Evolutionary conservation across 2,888 invertebrate species (phyloP).

Genomic region (Polyploca ridens): DNA sequence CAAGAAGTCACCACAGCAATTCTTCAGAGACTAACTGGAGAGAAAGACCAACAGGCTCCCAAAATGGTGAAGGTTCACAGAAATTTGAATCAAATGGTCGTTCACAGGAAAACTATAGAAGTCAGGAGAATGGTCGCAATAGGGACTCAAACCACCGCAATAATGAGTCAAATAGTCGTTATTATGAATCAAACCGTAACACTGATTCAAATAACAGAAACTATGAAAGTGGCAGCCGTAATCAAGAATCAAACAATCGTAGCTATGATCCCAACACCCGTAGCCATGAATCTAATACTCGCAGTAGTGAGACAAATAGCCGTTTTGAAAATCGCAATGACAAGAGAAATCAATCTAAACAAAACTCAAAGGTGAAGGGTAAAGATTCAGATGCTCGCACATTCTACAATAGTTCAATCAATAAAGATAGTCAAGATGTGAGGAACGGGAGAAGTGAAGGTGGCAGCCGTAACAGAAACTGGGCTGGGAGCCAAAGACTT

Average conservation of each 20-base stretch:
- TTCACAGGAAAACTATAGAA: constrained; percentile 46
- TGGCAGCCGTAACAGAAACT: constrained; percentile 57
- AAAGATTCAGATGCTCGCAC: constrained; percentile 70
- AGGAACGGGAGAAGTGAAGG: constrained; percentile 63
- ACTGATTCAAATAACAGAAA: constrained; percentile 37
- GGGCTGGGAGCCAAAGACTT: constrained; percentile 67
- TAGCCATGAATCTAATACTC: constrained; percentile 29
- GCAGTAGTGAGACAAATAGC: constrained; percentile 30
- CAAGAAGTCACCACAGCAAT: constrained; percentile 45
- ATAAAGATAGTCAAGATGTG: constrained; percentile 66
- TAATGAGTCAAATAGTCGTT: constrained; percentile 36
- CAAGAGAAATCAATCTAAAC: constrained; percentile 61
- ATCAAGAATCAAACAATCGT: constrained; percentile 29
- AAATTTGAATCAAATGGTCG: constrained; percentile 34
- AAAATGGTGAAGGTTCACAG: constrained; percentile 38
- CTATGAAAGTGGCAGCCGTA: constrained; percentile 34
- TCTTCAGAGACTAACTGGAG: constrained; percentile 71
- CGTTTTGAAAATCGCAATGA: constrained; percentile 36
- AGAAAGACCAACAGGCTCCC: constrained; percentile 58
- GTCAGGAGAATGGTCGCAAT: constrained; percentile 34
- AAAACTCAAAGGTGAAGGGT: constrained; percentile 59
- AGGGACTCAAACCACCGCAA: constrained; percentile 22
- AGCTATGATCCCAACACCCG: constrained; percentile 30
- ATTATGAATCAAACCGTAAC: constrained; percentile 34
- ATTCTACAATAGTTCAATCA: constrained; percentile 72